phyloP scores from a whole-genome alignment of 2,797 vertebrate species.

The Coendou prehensilis region DNA sequence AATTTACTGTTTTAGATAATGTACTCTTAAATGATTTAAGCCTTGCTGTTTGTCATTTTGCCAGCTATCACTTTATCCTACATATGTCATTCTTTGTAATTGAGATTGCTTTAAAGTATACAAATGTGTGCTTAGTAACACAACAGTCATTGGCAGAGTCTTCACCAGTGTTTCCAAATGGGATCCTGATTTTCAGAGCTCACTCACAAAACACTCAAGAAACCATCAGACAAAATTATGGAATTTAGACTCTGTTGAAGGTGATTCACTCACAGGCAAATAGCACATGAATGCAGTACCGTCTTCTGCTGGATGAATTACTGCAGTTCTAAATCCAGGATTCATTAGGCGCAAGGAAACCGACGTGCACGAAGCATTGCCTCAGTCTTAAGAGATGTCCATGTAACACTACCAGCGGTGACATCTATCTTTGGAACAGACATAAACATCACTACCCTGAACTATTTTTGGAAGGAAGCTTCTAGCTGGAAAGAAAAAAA shows the following conservation, averaged over 20 bases:
- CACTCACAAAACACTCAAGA: slow-evolving; percentile 65
- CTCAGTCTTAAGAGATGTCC: slow-evolving; percentile 18
- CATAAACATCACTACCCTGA: not conserved
- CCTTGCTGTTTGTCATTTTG: slow-evolving; percentile 34
- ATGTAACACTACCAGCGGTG: slow-evolving; percentile 53
- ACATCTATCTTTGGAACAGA: slow-evolving; percentile 40
- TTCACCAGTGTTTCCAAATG: slow-evolving; percentile 67
- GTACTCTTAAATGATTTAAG: slow-evolving; percentile 40
- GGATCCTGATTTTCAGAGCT: slow-evolving; percentile 67
- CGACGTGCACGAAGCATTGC: slow-evolving; percentile 9
- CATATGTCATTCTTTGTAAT: slow-evolving; percentile 51
- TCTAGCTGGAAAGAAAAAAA: not conserved
- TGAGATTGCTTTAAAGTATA: slow-evolving; percentile 77
- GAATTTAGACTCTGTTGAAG: slow-evolving; percentile 69
- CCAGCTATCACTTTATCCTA: slow-evolving; percentile 58
- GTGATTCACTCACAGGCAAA: slow-evolving; percentile 72
- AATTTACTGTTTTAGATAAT: slow-evolving; percentile 35
- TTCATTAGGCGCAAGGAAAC: slow-evolving; percentile 62
- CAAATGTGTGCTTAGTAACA: slow-evolving; percentile 60
- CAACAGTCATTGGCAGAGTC: slow-evolving; percentile 45
- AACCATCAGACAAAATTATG: slow-evolving; percentile 72
- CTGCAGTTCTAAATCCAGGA: slow-evolving; percentile 38
- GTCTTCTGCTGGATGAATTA: slow-evolving; percentile 64
- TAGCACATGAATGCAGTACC: slow-evolving; percentile 28
- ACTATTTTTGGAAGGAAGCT: slow-evolving; percentile 56